Conservation (phyloP, 1,140 invertebrate genomes). For the Leptinotarsa texana region DNA sequence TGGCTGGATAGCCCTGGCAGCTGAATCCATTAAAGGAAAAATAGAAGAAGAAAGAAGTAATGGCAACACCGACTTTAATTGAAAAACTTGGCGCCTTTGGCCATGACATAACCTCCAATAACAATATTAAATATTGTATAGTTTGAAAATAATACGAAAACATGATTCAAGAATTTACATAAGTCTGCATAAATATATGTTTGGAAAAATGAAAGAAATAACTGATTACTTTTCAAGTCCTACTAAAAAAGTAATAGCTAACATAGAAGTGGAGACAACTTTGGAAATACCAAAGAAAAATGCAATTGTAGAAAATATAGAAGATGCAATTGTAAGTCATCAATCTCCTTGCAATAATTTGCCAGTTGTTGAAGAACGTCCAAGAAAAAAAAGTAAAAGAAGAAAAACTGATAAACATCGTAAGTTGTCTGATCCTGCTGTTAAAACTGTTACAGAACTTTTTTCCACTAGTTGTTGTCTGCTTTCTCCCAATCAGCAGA, state of each 20-base stretch:
- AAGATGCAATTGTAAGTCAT: not conserved
- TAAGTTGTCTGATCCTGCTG: conserved; percentile 37
- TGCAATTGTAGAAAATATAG: not conserved
- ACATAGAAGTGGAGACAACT: not conserved
- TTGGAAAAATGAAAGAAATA: conserved; percentile 32
- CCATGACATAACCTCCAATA: too few species aligned
- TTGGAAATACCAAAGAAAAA: not conserved
- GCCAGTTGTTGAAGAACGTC: not conserved
- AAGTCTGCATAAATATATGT: too few species aligned
- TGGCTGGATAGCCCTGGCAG: too few species aligned
- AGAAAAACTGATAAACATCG: conserved; percentile 31
- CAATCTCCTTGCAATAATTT: too few species aligned
- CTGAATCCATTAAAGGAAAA: too few species aligned
- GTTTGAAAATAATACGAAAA: too few species aligned
- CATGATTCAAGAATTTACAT: too few species aligned
- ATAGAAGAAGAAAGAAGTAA: too few species aligned
- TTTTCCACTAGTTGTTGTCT: conserved; percentile 34
- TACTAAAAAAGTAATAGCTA: conserved; percentile 2
- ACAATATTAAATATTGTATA: too few species aligned
- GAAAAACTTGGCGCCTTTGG: too few species aligned
- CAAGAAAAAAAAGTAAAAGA: conserved; percentile 16
- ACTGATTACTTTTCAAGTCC: conserved; percentile 37
- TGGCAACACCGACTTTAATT: too few species aligned
- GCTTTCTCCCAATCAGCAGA: conserved; percentile 31
- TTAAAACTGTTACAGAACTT: conserved; percentile 34